phyloP scores from a whole-genome alignment of 2,797 vertebrate genomes.

The Cynodonichthys magdalenae region DNA sequence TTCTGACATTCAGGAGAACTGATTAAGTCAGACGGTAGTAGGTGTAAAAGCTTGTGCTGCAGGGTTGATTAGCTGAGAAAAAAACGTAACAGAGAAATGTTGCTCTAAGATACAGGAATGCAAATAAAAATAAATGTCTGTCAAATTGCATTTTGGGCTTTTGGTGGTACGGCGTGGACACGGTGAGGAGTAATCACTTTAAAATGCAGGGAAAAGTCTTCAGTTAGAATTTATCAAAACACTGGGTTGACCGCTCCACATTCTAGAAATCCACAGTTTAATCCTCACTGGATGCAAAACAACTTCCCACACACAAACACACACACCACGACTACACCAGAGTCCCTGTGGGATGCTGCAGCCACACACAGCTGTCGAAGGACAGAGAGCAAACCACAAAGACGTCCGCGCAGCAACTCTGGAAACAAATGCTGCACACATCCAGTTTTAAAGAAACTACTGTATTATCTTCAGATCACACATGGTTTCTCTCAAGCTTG shows the following conservation, averaged over 20 bases:
- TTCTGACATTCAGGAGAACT: background rate
- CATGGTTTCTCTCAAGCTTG: constrained; percentile 56
- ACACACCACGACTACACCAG: constrained; percentile 34
- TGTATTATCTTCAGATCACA: constrained; percentile 51
- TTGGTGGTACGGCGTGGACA: constrained; percentile 37
- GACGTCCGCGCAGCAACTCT: constrained; percentile 27
- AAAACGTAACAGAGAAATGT: constrained; percentile 8
- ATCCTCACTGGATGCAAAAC: constrained; percentile 57
- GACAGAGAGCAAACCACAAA: constrained; percentile 32
- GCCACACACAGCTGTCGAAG: constrained; percentile 31
- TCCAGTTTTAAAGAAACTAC: constrained; percentile 19
- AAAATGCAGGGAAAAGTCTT: constrained; percentile 57
- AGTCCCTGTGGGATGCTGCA: constrained; percentile 36
- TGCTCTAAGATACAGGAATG: constrained; percentile 15
- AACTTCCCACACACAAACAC: constrained; percentile 36
- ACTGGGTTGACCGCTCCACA: constrained; percentile 33
- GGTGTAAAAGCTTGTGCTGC: constrained; percentile 15
- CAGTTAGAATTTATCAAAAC: constrained; percentile 56
- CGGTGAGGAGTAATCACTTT: constrained; percentile 65
- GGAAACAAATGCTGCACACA: constrained; percentile 35
- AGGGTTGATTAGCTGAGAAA: constrained; percentile 7
- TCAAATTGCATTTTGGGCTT: constrained; percentile 33
- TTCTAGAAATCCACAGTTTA: constrained; percentile 29
- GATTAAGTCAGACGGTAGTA: constrained; percentile 16
- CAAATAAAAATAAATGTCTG: constrained; percentile 37